phyloP scores from a whole-genome alignment of 2,797 vertebrate species.

The Emydoidea blandingii region DNA sequence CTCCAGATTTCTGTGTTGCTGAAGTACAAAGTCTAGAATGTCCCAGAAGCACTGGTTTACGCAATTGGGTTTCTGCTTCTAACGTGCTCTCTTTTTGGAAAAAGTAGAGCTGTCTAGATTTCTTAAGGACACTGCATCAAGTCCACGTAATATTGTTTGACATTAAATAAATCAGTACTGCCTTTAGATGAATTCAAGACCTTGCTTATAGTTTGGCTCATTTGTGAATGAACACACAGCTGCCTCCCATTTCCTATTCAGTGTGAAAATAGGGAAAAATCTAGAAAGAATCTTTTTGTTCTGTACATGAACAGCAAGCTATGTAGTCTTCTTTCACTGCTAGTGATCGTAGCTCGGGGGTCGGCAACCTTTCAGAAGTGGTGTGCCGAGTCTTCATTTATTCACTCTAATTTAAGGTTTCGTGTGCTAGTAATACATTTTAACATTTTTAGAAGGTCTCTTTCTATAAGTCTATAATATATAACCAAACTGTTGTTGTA shows the following conservation, averaged over 20 bases:
- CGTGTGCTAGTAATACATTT: no score
- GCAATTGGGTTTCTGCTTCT: no score
- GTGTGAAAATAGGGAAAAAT: neutral
- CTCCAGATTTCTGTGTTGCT: neutral
- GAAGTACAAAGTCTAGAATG: neutral
- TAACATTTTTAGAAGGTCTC: no score
- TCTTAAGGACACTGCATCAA: neutral
- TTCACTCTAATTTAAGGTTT: no score
- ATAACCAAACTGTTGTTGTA: no score
- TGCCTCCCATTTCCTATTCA: neutral
- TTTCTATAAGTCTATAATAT: no score
- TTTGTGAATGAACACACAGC: neutral
- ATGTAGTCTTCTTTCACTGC: neutral
- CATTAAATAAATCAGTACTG: neutral
- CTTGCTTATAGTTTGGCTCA: neutral
- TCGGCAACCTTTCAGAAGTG: no score
- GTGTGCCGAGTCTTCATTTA: no score
- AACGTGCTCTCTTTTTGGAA: no score
- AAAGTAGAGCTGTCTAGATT: no score
- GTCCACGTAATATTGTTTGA: neutral
- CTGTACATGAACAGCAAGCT: no score
- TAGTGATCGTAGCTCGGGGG: neutral
- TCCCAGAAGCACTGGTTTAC: neutral
- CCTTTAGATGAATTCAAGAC: neutral
- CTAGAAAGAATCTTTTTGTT: no score